phyloP scores from a whole-genome alignment of 2,113 vertebrate genomes.

The Hippolais icterina region DNA sequence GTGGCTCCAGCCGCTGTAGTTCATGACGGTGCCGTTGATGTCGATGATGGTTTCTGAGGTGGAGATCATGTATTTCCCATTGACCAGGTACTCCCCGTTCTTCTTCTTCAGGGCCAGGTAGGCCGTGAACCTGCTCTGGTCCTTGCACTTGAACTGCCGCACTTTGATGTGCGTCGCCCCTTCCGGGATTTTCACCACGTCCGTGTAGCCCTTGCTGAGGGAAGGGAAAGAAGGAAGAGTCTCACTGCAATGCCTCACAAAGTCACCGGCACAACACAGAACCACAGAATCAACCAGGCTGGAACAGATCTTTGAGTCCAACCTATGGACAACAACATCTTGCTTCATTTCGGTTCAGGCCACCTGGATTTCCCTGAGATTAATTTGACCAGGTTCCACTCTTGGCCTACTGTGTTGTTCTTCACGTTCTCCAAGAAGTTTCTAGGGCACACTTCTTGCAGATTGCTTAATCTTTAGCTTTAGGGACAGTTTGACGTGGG shows the following conservation, averaged over 20 bases:
- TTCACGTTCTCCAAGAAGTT: not conserved
- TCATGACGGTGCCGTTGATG: conserved; percentile 91
- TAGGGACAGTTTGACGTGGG: not conserved
- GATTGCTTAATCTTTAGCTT: conserved; percentile 31
- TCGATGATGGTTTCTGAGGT: conserved; percentile 93
- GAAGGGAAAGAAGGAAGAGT: not conserved
- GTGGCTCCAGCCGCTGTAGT: conserved; percentile 98
- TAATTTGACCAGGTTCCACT: not conserved
- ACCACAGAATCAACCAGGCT: not conserved
- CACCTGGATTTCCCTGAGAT: not conserved
- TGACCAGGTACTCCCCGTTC: conserved; percentile 89
- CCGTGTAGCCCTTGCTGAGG: conserved; percentile 96
- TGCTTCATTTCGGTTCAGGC: not conserved
- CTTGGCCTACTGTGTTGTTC: not conserved
- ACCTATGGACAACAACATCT: not conserved
- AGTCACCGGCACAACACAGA: not conserved
- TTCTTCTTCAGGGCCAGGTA: conserved; percentile 91
- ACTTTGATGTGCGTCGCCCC: conserved; percentile 96
- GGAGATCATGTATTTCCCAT: conserved; percentile 98
- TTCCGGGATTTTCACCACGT: conserved; percentile 91
- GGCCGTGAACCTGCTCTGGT: conserved; percentile 89
- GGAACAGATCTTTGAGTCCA: not conserved
- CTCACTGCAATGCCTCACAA: not conserved
- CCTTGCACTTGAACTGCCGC: conserved; percentile 92
- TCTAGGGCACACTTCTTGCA: not conserved